These are phyloP conservation scores for Holcopasites calliopsidis DNA, from an alignment of 1,140 invertebrate species.

Conservation along the genomic window DNA sequence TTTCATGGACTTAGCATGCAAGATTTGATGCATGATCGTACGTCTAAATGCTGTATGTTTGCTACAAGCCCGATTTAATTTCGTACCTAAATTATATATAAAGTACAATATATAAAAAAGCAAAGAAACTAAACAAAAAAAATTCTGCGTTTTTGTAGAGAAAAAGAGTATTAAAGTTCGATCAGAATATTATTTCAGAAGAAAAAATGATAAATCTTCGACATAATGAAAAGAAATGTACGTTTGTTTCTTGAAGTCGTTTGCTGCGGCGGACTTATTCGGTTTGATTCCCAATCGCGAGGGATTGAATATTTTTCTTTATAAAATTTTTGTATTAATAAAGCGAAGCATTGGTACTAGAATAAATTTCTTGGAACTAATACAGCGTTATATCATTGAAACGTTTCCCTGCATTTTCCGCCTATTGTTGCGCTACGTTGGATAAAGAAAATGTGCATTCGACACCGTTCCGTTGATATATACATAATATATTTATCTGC, in stretches of 20 bases:
- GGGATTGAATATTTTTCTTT: constrained; percentile 51
- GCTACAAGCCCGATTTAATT: constrained; percentile 56
- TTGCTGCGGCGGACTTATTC: constrained; percentile 17
- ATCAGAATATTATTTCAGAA: background rate
- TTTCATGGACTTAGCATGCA: constrained; percentile 17
- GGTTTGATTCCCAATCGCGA: constrained; percentile 39
- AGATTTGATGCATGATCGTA: background rate
- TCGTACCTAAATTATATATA: constrained; percentile 68
- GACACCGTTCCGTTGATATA: constrained; percentile 63
- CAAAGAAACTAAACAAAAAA: constrained; percentile 27
- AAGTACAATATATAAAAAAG: constrained; percentile 34
- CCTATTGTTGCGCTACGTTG: too few relatives aligned
- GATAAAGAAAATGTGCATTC: too few relatives aligned
- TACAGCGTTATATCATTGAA: constrained; percentile 11
- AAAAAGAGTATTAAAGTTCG: constrained; percentile 12
- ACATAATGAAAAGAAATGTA: background rate
- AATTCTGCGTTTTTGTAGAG: constrained; percentile 18
- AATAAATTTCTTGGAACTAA: constrained; percentile 56
- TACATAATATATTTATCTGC: constrained; percentile 77
- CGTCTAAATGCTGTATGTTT: constrained; percentile 43
- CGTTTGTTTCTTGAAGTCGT: constrained; percentile 27
- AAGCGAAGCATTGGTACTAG: constrained; percentile 54
- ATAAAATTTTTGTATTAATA: constrained; percentile 59
- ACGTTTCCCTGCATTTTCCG: background rate
- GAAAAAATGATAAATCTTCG: background rate